These are phyloP conservation scores for Lutraria rhynchaena DNA, from an alignment of 1,140 invertebrate genomes.

Conservation along the genomic window DNA sequence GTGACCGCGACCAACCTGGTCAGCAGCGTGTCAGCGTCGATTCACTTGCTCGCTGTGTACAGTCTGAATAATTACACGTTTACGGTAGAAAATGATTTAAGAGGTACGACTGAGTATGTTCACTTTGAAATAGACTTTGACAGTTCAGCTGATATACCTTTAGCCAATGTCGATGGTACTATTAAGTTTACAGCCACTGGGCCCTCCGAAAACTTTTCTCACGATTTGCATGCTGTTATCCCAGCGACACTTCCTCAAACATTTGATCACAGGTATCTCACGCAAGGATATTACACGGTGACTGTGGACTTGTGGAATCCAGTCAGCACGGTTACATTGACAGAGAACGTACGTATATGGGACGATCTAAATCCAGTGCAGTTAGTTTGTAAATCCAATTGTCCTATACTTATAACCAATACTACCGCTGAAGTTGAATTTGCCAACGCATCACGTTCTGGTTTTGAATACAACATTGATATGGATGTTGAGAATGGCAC, in stretches of 20 bases:
- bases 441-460: conserved; percentile 2
- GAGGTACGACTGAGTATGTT: neutral
- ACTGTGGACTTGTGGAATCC: neutral
- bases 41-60: neutral
- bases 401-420: neutral
- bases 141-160: neutral
- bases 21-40: neutral
- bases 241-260: neutral
- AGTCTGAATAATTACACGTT: neutral
- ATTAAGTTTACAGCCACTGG: neutral
- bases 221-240: neutral
- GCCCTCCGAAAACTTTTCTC: neutral
- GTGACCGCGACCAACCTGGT: conserved; percentile 1
- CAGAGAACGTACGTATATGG: conserved; percentile 1
- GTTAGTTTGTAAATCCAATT: neutral
- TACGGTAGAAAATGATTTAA: neutral
- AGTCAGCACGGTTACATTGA: neutral
- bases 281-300: conserved; percentile 17
- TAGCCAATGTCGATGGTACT: neutral
- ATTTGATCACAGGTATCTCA: neutral
- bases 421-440: neutral
- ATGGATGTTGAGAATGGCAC: conserved; percentile 3
- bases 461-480: conserved; percentile 28
- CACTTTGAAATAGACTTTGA: neutral
- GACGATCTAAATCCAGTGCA: conserved; percentile 1